Percentiles rank a stretch among this genome's conserved stretches.
Evolutionary conservation across 2,113 vertebrate genomes (phyloP).

Genomic region (Glaucomys volans): DNA sequence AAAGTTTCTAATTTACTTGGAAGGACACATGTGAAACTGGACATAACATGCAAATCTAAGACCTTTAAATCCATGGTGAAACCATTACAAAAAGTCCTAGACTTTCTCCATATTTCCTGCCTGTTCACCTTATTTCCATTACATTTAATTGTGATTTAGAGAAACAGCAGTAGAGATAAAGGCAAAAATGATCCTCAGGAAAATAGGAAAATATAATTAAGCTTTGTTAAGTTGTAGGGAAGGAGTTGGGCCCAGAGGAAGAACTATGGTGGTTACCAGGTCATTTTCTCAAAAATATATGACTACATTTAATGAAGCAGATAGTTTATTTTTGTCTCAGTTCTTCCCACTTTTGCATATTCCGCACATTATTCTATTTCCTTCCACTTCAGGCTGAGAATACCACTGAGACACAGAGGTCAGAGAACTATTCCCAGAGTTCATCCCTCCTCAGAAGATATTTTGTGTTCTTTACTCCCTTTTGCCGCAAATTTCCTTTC

Average conservation of each 20-base stretch:
- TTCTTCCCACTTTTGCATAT: neutral
- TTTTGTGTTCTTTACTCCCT: neutral
- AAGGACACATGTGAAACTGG: neutral
- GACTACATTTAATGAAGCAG: neutral
- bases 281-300: neutral
- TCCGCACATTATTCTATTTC: neutral
- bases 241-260: neutral
- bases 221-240: neutral
- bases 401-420: neutral
- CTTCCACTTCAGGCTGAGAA: conserved; percentile 22
- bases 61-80: neutral
- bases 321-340: neutral
- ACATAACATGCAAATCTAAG: neutral
- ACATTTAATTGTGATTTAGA: neutral
- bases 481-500: neutral
- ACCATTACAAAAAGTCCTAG: neutral
- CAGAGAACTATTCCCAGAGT: neutral
- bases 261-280: neutral
- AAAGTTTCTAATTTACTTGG: neutral
- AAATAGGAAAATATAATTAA: neutral
- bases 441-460: neutral
- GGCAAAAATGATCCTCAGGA: neutral
- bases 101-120: neutral
- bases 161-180: neutral
- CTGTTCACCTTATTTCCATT: neutral